Evolutionary conservation across 2,113 vertebrate genomes (phyloP), one percentile per base, ranked within the genome.

Genomic region (Ellobius talpinus): DNA sequence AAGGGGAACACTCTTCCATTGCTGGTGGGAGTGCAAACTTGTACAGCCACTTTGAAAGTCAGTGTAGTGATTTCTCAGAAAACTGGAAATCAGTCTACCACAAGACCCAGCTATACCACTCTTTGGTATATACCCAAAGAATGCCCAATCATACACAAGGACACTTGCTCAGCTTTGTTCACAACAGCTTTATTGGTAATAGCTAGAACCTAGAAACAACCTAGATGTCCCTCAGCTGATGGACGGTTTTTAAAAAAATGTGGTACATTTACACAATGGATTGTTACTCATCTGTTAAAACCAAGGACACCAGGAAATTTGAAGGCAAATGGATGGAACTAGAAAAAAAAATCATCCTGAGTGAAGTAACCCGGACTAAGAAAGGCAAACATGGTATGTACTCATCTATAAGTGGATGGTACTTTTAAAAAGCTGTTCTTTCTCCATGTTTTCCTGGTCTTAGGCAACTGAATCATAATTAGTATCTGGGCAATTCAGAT

Each of bases 391-490:
- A 21, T 21, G 17, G 70, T 72, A 8, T 4, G 7, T 72, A 72
- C 36, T 72, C 70, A n/a, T 17, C n/a, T 7, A 72, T n/a, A 72
- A 72, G 36, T 10, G 17, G 17, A 72, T 72, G 70, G 17, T 72
- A 70, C 21, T 73, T 73, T 73, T 84, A 42, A 39, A 42, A 63
- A 63, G n/a, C n/a, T 47, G 1, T 84, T 85, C 50, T 93, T 96
- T 92, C 68, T 82, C 29, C 36, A 65, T 2, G 1, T 93, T 78
- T 92, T 50, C 45, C 26, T 90, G 84, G 11, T 82, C 86, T 92
- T 76, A 95, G 66, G 70, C 45, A 95, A 65, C 0, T 23, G 47
- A 81, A 39, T 90, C 87, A 76, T 50, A 95, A 91, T 77, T 87
- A 84, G 19, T 50, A 52, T 79, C n/a, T 79, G 74, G 17, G 47